Evolutionary conservation across 2,888 invertebrate species (phyloP), one percentile per base, ranked within the genome.

Genomic region (Drosophila kambysellisi): DNA sequence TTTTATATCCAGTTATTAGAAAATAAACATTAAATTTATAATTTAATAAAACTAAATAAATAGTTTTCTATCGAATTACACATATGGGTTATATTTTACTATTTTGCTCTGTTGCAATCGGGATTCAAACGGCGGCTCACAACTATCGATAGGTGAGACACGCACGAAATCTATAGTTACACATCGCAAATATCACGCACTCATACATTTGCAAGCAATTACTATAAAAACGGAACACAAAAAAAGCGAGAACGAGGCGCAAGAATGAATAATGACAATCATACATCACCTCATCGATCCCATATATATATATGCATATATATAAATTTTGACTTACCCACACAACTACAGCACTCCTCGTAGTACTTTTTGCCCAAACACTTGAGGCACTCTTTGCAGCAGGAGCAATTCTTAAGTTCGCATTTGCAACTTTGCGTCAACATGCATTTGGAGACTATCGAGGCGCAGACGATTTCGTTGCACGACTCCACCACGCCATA

Each of bases 381-480:
- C 91, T 95, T 96, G 87, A 96, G 96, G 91, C 99, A 99, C 92
- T 98, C 98, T 90, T 97, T 97, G 94, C 98, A 99, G 92, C 98
- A 99, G n/a, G 97, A 96, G 92, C 98, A 98, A 92, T 97, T 97
- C 91, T 96, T 96, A 88, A 98, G 94, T 92, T 99, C 98, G 93
- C 99, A 99, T 93, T 98, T 98, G 94, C 99, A 99, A 59, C 98
- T 97, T 92, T 98, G 97, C 17, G 98, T 98, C 76, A 99, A 94
- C 96, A 99, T 97, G 93, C 99, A 99, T 94, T 99, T 99, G 91
- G 98, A 98, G 58, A 99, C 99, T 63, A 98, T 96, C 91, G 98
- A 98, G 30, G 97, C 99, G 94, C 99, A 99, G 65, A 98, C 96
- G 35, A 98, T 97, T 94, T 99, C 98, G 92, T 99, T 98, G 93